Percentiles rank a stretch among this genome's conserved stretches.
Evolutionary conservation across 2,888 invertebrate genomes (phyloP).

Genomic region (Schizotus pectinicornis): DNA sequence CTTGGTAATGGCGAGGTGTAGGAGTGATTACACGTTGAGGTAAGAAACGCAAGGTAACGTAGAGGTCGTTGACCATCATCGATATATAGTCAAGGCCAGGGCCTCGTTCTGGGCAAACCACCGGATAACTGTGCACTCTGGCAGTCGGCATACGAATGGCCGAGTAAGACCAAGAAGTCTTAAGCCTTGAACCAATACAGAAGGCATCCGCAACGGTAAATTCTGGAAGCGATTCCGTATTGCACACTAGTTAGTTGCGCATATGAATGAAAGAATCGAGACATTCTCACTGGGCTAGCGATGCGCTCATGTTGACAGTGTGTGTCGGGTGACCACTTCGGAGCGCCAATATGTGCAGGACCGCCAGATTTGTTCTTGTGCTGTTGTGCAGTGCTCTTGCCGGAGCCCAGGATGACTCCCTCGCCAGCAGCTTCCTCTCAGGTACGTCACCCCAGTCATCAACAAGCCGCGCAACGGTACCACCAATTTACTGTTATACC

Average conservation of each 20-base stretch:
- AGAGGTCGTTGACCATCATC: conserved; percentile 52
- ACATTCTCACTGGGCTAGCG: conserved; percentile 29
- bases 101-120: conserved; percentile 41
- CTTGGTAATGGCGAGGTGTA: conserved; percentile 30
- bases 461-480: conserved; percentile 36
- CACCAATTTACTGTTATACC: conserved; percentile 36
- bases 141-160: conserved; percentile 45
- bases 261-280: conserved; percentile 53
- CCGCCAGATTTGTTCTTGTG: conserved; percentile 42
- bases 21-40: conserved; percentile 38
- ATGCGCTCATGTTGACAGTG: conserved; percentile 50
- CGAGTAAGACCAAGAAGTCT: conserved; percentile 42
- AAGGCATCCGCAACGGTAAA: conserved; percentile 53
- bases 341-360: conserved; percentile 43
- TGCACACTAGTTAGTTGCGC: conserved; percentile 52
- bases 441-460: conserved; percentile 60
- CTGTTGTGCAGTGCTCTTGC: conserved; percentile 46
- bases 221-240: conserved; percentile 56
- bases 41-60: conserved; percentile 42
- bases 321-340: conserved; percentile 34
- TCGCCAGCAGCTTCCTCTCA: conserved; percentile 82
- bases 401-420: conserved; percentile 72
- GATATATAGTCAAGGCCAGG: conserved; percentile 48
- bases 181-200: conserved; percentile 45
- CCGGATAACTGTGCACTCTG: conserved; percentile 51